Evolutionary conservation across 2,888 invertebrate genomes (phyloP), one percentile per base, ranked within the genome.

Genomic region (Drosophila meridionalis): DNA sequence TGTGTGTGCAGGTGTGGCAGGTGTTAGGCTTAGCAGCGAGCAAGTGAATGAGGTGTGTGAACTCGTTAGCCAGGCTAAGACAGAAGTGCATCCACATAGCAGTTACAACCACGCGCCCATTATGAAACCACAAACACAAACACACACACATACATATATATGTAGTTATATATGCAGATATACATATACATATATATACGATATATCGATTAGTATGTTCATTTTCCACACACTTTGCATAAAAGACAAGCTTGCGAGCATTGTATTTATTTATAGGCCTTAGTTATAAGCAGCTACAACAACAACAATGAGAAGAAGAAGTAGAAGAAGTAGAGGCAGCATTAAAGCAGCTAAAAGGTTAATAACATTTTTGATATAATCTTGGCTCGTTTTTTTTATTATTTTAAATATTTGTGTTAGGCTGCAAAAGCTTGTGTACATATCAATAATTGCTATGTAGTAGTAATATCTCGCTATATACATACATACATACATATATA

Each of bases 241-340:
- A 85, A 85, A 85, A 85, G 85, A 85, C 85, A 85, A 87, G 87
- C 87, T 69, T 73, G 64, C 87, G 82, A 72, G 87, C 85, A 78
- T 78, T 87, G 87, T 84, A 85, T 84, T 87, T 85, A 87, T 71
- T 71, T 64, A 75, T 80, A 87, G 78, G 68, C 53, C 59, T 42
- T 86, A 86, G 73, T 76, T 78, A 12, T 87, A 87, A 82, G 74
- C 78, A 70, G 71, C 73, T 68, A 61, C 58, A 63, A 56, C 70
- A 66, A 58, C 28, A 34, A 28, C 34, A 26, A 36, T 45, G 11
- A 36, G 1, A 36, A 38, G 8, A 14, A 43, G 7, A 38, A 26
- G 12, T 4, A 30, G 5, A 30, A 6, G 7, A 30, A 30, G 28
- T 8, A 45, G n/a, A 20, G 14, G n/a, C 36, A 38, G 11, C 5